These are phyloP conservation scores for Drosophila fungiperda DNA, from an alignment of 2,888 invertebrate species.

Conservation along the genomic window DNA sequence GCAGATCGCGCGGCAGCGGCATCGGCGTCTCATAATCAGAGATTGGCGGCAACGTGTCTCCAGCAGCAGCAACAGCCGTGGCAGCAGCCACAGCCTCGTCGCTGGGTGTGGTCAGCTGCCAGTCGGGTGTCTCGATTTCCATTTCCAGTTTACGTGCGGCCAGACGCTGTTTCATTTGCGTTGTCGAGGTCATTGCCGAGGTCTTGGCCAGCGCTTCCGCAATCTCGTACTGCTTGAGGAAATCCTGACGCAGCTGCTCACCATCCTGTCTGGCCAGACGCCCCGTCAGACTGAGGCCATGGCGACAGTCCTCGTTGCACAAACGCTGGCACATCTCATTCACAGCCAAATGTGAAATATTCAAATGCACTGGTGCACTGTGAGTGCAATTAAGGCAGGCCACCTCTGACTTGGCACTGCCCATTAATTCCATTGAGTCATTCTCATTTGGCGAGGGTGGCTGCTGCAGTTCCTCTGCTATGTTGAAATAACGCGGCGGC, in stretches of 20 bases:
- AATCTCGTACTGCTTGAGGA: constrained; percentile 85
- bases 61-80: constrained; percentile 50
- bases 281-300: constrained; percentile 57
- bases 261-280: constrained; percentile 51
- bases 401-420: constrained; percentile 47
- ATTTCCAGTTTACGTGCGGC: constrained; percentile 87
- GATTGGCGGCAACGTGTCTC: constrained; percentile 67
- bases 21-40: constrained; percentile 86
- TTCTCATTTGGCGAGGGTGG: constrained; percentile 55
- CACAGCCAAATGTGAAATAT: constrained; percentile 54
- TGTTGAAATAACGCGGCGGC: constrained; percentile 77
- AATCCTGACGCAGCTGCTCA: constrained; percentile 72
- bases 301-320: constrained; percentile 81
- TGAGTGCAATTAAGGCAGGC: constrained; percentile 78
- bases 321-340: constrained; percentile 82
- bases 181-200: constrained; percentile 87
- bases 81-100: constrained; percentile 28
- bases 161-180: constrained; percentile 86
- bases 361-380: constrained; percentile 50
- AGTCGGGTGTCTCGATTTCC: constrained; percentile 81
- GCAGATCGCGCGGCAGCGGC: constrained; percentile 88
- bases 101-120: constrained; percentile 47
- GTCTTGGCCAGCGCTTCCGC: constrained; percentile 87
- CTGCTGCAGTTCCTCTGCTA: constrained; percentile 43
- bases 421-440: constrained; percentile 41